phyloP scores from a whole-genome alignment of 2,113 vertebrate genomes.

The Anolis sagrei region DNA sequence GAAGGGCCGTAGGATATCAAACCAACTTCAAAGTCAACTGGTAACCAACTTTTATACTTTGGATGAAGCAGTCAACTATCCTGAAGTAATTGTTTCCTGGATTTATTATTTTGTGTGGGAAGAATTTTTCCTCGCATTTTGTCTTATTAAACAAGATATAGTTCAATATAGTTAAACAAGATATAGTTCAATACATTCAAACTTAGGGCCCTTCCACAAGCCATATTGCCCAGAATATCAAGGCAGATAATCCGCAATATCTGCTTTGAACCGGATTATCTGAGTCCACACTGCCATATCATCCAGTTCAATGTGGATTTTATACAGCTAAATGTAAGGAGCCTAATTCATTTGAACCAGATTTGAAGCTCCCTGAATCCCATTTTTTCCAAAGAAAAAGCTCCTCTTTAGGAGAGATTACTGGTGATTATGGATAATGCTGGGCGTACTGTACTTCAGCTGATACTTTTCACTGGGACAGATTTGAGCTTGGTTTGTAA shows the following conservation, averaged over 20 bases:
- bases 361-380: not conserved
- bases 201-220: no score
- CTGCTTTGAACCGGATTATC: no score
- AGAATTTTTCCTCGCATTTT: not conserved
- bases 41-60: not conserved
- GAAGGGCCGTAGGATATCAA: no score
- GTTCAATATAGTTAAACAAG: no score
- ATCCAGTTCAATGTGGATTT: no score
- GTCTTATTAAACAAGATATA: slow-evolving; percentile 2
- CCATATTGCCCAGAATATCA: no score
- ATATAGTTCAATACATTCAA: not conserved
- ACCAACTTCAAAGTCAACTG: not conserved
- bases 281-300: no score
- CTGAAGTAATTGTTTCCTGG: not conserved
- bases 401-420: not conserved
- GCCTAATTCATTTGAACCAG: not conserved
- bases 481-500: slow-evolving; percentile 19
- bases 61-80: not conserved
- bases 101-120: not conserved
- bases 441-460: not conserved
- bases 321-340: no score
- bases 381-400: slow-evolving; percentile 23
- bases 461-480: slow-evolving; percentile 44
- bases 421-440: slow-evolving; percentile 15
- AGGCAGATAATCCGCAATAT: no score